A percentile compares a stretch with the other conserved stretches of the same genome.
phyloP scores from a whole-genome alignment of 2,113 vertebrate species.

The Pimephales promelas region DNA sequence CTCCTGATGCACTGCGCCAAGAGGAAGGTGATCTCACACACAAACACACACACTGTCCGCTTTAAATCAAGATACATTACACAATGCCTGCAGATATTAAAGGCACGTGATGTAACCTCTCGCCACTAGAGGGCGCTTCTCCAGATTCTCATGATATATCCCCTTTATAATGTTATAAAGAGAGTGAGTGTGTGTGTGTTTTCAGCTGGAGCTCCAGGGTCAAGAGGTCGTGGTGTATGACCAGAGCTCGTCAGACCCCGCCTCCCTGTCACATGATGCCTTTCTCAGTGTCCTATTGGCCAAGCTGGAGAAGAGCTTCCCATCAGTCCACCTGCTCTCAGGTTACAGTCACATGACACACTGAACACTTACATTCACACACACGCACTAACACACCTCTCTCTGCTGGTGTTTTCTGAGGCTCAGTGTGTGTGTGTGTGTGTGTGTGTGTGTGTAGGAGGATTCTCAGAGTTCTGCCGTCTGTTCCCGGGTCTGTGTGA shows the following conservation, averaged over 20 bases:
- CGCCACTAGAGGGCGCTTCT: no score
- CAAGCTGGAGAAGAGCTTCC: conserved; percentile 90
- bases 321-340: conserved; percentile 87
- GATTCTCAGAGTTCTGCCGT: conserved; percentile 88
- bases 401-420: background rate
- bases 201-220: conserved; percentile 84
- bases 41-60: no score
- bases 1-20: conserved; percentile 94
- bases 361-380: background rate
- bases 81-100: no score
- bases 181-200: conserved; percentile 50
- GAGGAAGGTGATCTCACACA: conserved; percentile 80
- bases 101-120: no score
- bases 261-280: conserved; percentile 80
- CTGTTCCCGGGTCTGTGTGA: conserved; percentile 93
- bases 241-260: conserved; percentile 84
- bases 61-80: no score
- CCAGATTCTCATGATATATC: no score
- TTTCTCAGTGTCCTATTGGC: conserved; percentile 90
- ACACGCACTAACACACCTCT: background rate
- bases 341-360: conserved; percentile 70
- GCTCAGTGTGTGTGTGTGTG: background rate
- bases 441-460: conserved; percentile 68
- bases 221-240: conserved; percentile 95
- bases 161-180: no score